phyloP scores from a whole-genome alignment of 2,888 invertebrate species.

The Apocheima hispidaria region DNA sequence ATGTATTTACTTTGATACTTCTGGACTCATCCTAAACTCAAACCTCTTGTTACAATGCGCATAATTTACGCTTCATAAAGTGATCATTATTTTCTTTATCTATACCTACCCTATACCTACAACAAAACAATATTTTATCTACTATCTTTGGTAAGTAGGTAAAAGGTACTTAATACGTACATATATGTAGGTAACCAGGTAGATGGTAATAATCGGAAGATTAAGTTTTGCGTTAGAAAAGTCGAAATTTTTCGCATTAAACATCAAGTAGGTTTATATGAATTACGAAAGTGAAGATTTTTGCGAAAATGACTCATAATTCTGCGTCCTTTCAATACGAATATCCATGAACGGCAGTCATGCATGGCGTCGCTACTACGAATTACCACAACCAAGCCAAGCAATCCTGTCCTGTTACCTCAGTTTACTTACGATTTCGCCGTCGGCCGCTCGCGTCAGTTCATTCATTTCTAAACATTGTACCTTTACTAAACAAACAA shows the following conservation, averaged over 20 bases:
- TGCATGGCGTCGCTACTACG: slow-evolving; percentile 46
- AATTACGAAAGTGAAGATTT: neutral
- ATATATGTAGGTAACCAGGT: too few species aligned
- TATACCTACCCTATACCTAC: too few species aligned
- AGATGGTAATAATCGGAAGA: too few species aligned
- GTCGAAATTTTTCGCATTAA: neutral
- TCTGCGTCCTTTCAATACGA: neutral
- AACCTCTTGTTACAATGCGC: too few species aligned
- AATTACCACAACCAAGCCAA: slow-evolving; percentile 53
- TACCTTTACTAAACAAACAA: slow-evolving; percentile 38
- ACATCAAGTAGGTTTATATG: neutral
- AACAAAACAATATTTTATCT: too few species aligned
- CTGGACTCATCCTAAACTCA: too few species aligned
- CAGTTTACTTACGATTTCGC: slow-evolving; percentile 53
- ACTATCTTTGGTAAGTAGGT: too few species aligned
- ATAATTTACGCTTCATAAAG: too few species aligned
- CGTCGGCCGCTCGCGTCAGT: slow-evolving; percentile 45
- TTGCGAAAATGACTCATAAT: neutral
- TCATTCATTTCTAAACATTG: slow-evolving; percentile 26
- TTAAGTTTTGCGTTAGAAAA: too few species aligned
- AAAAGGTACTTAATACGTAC: too few species aligned
- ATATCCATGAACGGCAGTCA: slow-evolving; percentile 11
- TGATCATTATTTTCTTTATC: too few species aligned
- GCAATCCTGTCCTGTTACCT: slow-evolving; percentile 50
- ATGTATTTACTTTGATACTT: too few species aligned